Evolutionary conservation across 2,113 vertebrate species (phyloP).

Genomic region (Bos javanicus): DNA sequence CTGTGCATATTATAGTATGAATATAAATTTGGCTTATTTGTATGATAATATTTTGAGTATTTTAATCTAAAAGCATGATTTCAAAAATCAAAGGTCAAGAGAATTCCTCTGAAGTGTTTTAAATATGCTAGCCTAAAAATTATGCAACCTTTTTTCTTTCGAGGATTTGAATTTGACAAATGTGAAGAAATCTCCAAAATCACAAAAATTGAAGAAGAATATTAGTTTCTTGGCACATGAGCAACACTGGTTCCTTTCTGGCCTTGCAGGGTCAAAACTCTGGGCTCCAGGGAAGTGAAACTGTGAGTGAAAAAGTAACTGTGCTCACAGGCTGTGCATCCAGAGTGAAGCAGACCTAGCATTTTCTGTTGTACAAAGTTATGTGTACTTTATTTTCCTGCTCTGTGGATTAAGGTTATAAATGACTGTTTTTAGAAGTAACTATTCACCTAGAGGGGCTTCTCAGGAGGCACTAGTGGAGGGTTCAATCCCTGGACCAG

Average conservation of each 20-base stretch:
- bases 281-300: conserved; percentile 41
- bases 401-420: conserved; percentile 27
- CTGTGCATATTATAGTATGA: background rate
- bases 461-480: background rate
- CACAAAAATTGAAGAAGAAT: conserved; percentile 70
- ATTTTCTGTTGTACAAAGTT: conserved; percentile 53
- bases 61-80: background rate
- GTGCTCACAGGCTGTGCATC: conserved; percentile 50
- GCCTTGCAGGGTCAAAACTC: conserved; percentile 39
- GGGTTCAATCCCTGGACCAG: background rate
- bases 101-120: conserved; percentile 61
- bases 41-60: background rate
- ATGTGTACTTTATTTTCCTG: conserved; percentile 44
- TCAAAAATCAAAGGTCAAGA: conserved; percentile 22
- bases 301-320: background rate
- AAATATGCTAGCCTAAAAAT: conserved; percentile 61
- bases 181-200: conserved; percentile 55
- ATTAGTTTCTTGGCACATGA: conserved; percentile 50
- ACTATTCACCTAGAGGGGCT: conserved; percentile 1
- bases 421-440: background rate
- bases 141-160: conserved; percentile 58
- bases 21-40: background rate
- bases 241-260: conserved; percentile 12
- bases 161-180: conserved; percentile 72
- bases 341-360: conserved; percentile 38